Evolutionary conservation across 1,140 invertebrate species (phyloP).

Genomic region (Caenorhabditis inopinata): DNA sequence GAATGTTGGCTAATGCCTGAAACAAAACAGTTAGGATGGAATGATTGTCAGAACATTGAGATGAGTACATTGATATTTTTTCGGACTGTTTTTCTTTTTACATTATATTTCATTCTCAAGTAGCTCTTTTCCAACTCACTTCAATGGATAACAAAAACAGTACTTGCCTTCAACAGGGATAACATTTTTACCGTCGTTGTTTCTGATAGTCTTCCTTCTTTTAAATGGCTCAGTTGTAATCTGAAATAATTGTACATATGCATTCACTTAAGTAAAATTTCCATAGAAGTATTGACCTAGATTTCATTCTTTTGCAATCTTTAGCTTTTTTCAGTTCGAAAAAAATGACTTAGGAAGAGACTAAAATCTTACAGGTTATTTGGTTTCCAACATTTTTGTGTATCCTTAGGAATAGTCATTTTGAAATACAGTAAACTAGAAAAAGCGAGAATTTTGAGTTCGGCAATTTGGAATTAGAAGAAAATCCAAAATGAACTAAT

Average conservation of each 20-base stretch:
- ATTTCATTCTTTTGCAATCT: no score
- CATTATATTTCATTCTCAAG: no score
- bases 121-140: no score
- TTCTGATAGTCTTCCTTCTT: conserved; percentile 35
- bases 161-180: conserved; percentile 31
- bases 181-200: conserved; percentile 41
- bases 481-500: not conserved
- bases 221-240: conserved; percentile 37
- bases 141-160: not conserved
- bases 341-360: no score
- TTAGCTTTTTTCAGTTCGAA: not conserved
- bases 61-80: no score
- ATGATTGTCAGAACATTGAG: no score
- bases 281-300: no score
- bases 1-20: conserved; percentile 56
- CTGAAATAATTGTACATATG: no score
- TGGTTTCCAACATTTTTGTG: conserved; percentile 11
- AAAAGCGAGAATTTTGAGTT: conserved; percentile 21
- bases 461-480: not conserved
- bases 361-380: not conserved
- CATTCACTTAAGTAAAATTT: no score
- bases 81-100: no score
- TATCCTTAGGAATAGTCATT: conserved; percentile 20
- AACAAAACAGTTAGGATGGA: no score
- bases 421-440: conserved; percentile 11